Evolutionary conservation across 2,888 invertebrate genomes (phyloP), one percentile per base, ranked within the genome.

Genomic region (Heteromyza rotundicornis): DNA sequence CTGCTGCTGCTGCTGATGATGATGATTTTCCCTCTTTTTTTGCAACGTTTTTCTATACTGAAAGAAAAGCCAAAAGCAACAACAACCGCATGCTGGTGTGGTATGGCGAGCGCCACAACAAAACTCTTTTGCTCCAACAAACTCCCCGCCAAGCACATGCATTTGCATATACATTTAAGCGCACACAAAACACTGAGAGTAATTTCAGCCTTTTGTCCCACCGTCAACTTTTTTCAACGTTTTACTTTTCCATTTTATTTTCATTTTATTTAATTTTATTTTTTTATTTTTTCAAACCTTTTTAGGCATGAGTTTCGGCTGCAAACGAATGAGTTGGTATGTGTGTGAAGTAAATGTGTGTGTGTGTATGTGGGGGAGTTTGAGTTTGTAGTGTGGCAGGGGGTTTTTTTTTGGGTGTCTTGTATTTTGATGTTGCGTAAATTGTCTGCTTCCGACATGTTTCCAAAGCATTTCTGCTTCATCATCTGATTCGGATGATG

Each of bases 1-100:
- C 36, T 16, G n/a, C 24, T 14, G n/a, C n/a, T 17, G 22, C 20
- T 49, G 3, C 19, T 10, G 22, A 8, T 14, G 19, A 27, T 27
- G 14, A 12, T 40, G 50, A 17, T 57, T 35, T 50, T 32, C 57
- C 17, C 61, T 63, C 67, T 66, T 71, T 75, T 77, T 78, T 76
- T 72, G n/a, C 70, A 64, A 73, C 72, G 70, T 77, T 78, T 78
- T 78, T 79, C 78, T 78, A 78, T 73, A 78, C 75, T 56, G 19
- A 50, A 64, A 55, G 52, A 49, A 59, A 50, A 61, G 47, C n/a
- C 24, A 59, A 51, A 49, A 44, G 47, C 23, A 49, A 17, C 40
- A 10, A 61, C 60, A 60, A 62, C 64, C n/a, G 24, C 23, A 56
- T 57, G 50, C 53, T 59, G 47, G 55, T 52, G 57, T 36, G 40